phyloP scores from a whole-genome alignment of 2,797 vertebrate species.

The Schizothorax lantsangensis region DNA sequence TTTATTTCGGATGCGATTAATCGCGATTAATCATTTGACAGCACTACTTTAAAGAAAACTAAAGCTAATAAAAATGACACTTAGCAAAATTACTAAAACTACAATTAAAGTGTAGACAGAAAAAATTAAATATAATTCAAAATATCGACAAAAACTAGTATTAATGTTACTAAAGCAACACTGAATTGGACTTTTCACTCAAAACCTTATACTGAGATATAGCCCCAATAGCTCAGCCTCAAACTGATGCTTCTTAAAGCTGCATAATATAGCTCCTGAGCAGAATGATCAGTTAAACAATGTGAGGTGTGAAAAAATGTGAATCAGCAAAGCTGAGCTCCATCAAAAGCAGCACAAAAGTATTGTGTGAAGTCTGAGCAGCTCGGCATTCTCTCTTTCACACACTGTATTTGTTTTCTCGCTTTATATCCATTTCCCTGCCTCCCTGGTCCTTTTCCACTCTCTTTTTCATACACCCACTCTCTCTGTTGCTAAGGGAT shows the following conservation, averaged over 20 bases:
- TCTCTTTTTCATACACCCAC: constrained; percentile 44
- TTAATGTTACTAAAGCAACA: background rate
- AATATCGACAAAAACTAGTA: background rate
- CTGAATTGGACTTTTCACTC: background rate
- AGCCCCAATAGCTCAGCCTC: background rate
- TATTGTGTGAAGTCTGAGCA: constrained; percentile 32
- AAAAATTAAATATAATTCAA: no score
- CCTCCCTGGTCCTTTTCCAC: constrained; percentile 28
- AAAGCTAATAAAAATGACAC: background rate
- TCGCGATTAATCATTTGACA: no score
- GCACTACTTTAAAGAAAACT: background rate
- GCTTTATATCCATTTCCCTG: constrained; percentile 35
- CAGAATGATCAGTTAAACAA: constrained; percentile 16
- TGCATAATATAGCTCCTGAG: background rate
- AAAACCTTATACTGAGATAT: background rate
- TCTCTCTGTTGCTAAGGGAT: constrained; percentile 51
- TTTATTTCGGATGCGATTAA: no score
- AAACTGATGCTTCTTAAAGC: constrained; percentile 4
- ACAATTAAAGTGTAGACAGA: no score
- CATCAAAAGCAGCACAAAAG: constrained; percentile 35
- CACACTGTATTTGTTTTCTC: constrained; percentile 25
- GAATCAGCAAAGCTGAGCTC: constrained; percentile 35
- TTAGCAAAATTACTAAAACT: background rate
- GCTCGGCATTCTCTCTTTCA: constrained; percentile 27
- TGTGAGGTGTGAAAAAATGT: constrained; percentile 26